Evolutionary conservation across 1,140 invertebrate species (phyloP).

Genomic region (Agrypnia vestita): DNA sequence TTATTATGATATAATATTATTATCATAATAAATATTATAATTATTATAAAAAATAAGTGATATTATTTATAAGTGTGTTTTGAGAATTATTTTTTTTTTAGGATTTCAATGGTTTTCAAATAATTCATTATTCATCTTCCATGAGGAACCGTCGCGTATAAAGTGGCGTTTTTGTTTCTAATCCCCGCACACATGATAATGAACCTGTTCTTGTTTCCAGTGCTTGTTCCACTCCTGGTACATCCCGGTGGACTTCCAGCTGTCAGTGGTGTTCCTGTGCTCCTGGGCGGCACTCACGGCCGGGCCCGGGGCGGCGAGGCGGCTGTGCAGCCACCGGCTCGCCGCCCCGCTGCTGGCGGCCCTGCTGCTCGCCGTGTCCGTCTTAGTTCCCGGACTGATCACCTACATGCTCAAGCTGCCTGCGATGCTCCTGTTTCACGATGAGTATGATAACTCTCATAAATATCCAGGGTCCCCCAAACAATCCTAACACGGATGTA

Average conservation of each 20-base stretch:
- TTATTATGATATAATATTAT: too few relatives aligned
- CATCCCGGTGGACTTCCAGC: conserved; percentile 84
- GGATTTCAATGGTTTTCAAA: too few relatives aligned
- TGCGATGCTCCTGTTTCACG: conserved; percentile 27
- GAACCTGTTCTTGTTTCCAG: conserved; percentile 66
- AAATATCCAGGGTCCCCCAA: too few relatives aligned
- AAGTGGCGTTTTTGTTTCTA: too few relatives aligned
- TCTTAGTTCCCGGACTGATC: conserved; percentile 18
- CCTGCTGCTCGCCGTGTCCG: conserved; percentile 10
- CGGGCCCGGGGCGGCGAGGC: conserved; percentile 59
- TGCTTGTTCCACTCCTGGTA: conserved; percentile 85
- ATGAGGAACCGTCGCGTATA: too few relatives aligned
- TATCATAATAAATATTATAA: too few relatives aligned
- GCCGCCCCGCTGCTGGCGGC: conserved; percentile 41
- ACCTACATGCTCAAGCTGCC: conserved; percentile 38
- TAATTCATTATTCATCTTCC: too few relatives aligned
- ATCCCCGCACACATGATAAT: too few relatives aligned
- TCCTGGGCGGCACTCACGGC: conserved; percentile 72
- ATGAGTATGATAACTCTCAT: conserved; percentile 10
- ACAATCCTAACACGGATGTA: too few relatives aligned
- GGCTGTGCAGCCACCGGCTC: conserved; percentile 57
- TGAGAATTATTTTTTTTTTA: too few relatives aligned
- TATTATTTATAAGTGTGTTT: too few relatives aligned
- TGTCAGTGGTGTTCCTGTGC: conserved; percentile 77
- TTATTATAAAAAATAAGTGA: too few relatives aligned